phyloP scores from a whole-genome alignment of 2,113 vertebrate species.

The Chloroceryle aenea region DNA sequence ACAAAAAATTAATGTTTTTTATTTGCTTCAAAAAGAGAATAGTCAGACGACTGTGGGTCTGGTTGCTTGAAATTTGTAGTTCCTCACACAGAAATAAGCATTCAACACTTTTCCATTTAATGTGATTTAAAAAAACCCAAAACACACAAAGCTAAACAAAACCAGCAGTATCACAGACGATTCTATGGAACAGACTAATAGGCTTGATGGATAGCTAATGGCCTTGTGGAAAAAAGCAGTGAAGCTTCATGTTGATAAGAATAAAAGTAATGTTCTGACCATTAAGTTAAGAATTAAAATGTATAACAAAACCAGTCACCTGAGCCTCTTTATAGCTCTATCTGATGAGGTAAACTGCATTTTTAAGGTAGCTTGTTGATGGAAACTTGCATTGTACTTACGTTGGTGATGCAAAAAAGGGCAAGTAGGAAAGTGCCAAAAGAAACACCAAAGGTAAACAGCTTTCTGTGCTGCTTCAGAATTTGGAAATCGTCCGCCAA shows the following conservation, averaged over 20 bases:
- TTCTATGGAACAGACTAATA: neutral
- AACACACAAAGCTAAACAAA: neutral
- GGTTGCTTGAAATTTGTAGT: neutral
- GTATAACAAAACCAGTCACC: neutral
- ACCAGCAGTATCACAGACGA: neutral
- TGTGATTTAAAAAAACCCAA: neutral
- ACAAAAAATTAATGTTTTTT: neutral
- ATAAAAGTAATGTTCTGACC: neutral
- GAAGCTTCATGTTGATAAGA: neutral
- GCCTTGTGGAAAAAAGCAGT: neutral
- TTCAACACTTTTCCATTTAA: neutral
- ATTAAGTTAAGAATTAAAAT: neutral
- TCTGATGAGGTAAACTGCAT: neutral
- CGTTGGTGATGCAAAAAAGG: conserved; percentile 92
- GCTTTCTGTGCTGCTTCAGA: conserved; percentile 91
- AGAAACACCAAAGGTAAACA: conserved; percentile 89
- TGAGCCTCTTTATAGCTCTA: neutral
- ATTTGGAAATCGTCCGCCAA: conserved; percentile 94
- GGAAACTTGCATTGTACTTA: conserved; percentile 73
- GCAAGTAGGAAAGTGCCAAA: conserved; percentile 91
- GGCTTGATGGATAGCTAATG: neutral
- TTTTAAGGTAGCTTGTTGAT: neutral
- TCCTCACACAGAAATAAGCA: neutral
- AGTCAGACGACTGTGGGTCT: neutral
- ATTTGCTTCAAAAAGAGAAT: neutral